phyloP scores from a whole-genome alignment of 2,888 invertebrate genomes.

The Cosmopolites sordidus region DNA sequence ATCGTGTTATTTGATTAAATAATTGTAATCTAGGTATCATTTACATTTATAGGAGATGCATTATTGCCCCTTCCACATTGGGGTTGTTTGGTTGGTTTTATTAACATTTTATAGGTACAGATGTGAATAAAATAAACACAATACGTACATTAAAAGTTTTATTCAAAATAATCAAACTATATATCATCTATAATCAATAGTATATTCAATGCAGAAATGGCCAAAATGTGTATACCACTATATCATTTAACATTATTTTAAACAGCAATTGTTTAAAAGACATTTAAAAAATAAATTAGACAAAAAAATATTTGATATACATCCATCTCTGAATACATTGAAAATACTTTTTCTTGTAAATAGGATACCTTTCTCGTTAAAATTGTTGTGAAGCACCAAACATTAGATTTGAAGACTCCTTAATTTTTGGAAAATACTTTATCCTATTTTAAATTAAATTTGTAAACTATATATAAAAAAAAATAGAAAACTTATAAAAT shows the following conservation, averaged over 20 bases:
- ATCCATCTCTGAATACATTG: constrained; percentile 25
- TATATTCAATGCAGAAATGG: constrained; percentile 35
- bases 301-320: constrained; percentile 18
- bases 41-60: too few species aligned
- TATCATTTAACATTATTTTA: background rate
- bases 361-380: background rate
- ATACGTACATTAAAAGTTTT: constrained; percentile 8
- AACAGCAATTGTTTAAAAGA: background rate
- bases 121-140: background rate
- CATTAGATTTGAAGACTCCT: background rate
- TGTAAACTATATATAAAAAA: background rate
- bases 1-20: too few species aligned
- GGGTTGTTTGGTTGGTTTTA: too few species aligned
- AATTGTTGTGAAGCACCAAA: constrained; percentile 1
- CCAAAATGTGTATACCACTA: constrained; percentile 23
- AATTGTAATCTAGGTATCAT: too few species aligned
- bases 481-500: background rate
- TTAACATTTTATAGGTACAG: too few species aligned
- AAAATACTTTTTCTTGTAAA: constrained; percentile 13
- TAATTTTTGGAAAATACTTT: background rate
- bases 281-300: too few species aligned
- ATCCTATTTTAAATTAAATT: background rate
- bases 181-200: constrained; percentile 14
- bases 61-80: too few species aligned
- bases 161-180: constrained; percentile 27